Evolutionary conservation across 2,888 invertebrate genomes (phyloP).

Genomic region (Parnassius glacialis): DNA sequence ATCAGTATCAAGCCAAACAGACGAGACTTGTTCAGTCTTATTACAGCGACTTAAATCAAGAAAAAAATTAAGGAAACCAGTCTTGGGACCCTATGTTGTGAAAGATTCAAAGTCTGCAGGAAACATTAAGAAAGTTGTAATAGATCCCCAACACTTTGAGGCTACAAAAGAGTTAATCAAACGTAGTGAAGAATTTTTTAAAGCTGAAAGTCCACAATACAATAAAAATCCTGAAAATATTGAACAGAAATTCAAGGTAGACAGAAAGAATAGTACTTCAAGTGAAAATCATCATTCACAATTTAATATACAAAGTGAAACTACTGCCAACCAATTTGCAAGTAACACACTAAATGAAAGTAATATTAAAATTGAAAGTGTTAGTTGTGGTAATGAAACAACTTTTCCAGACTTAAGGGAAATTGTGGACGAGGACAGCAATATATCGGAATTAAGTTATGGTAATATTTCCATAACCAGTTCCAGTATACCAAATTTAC

Average conservation of each 20-base stretch:
- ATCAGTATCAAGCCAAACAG: constrained; percentile 43
- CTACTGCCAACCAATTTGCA: neutral
- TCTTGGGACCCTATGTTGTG: constrained; percentile 50
- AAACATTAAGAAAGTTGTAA: constrained; percentile 39
- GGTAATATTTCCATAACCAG: constrained; percentile 45
- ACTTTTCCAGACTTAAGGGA: constrained; percentile 33
- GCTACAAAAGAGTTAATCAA: constrained; percentile 29
- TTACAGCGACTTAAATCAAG: constrained; percentile 31
- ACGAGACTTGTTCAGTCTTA: constrained; percentile 36
- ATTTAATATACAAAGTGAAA: constrained; percentile 1
- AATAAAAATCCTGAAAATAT: constrained; percentile 1
- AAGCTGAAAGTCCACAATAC: constrained; percentile 5
- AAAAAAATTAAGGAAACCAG: constrained; percentile 37
- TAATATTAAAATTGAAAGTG: neutral
- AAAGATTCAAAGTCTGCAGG: constrained; percentile 34
- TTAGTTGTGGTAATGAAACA: constrained; percentile 1
- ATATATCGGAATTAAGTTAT: constrained; percentile 45
- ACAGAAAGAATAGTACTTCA: neutral
- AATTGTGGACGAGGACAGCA: constrained; percentile 43
- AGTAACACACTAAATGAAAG: neutral
- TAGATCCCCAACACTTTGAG: constrained; percentile 36
- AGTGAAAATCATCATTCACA: neutral
- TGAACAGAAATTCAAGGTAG: neutral
- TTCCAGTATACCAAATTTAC: constrained; percentile 32
- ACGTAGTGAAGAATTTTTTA: neutral